Evolutionary conservation across 2,888 invertebrate genomes (phyloP), one percentile per base, ranked within the genome.

Genomic region (Acleris literana): DNA sequence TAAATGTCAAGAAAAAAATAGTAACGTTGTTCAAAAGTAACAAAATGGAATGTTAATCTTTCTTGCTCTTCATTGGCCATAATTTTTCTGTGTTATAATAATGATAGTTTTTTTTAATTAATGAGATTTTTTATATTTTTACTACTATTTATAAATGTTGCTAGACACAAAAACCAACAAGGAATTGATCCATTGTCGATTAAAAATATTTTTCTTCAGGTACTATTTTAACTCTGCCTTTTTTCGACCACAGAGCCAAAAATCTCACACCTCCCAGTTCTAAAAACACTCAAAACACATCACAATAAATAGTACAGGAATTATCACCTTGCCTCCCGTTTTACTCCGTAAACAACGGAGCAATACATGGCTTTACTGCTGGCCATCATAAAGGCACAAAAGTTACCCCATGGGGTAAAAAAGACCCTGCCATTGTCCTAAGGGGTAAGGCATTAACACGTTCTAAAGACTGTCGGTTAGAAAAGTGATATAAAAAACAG

Each of bases 401-500:
- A 55, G 29, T 49, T 29, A 22, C 60, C 59, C 60, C 51, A 33
- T 51, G 65, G 65, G 65, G 60, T 56, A 53, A 65, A 63, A 65
- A 65, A 65, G 54, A 58, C 51, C 55, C 55, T 39, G 60, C 65
- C 65, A 65, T 65, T 65, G 65, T 65, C 65, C 65, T 65, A 65
- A 65, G 65, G 65, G 65, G 60, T 61, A 65, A 65, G 43, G 60
- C 65, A 65, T 65, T 65, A 65, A 65, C 65, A 65, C 65, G 55
- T 65, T 61, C 22, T 33, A 44, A 25, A n/a, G 49, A 61, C 60
- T 43, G 55, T 51, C 44, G 44, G 29, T 51, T 44, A 22, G 44
- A 48, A 49, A 65, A 65, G 49, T 49, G 49, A 17, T 49, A 5
- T 18, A 9, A 9, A 9, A 17, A 5, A n/a, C 13, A 43, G n/a